phyloP scores from a whole-genome alignment of 2,113 vertebrate species.

The Aleadryas rufinucha region DNA sequence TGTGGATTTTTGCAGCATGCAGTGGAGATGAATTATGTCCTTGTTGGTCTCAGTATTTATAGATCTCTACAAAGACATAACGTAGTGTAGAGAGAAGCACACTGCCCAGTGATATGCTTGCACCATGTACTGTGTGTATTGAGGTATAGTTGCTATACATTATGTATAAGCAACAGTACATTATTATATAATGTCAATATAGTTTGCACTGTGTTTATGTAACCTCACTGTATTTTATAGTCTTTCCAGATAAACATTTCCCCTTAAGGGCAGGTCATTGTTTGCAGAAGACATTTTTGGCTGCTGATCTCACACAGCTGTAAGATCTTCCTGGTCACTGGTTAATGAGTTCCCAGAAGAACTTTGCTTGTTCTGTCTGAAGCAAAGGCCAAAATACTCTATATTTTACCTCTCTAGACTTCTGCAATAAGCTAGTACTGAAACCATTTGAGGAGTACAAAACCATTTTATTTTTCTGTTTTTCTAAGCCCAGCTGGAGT shows the following conservation, averaged over 20 bases:
- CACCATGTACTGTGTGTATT: not conserved
- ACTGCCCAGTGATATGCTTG: not conserved
- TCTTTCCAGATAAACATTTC: not conserved
- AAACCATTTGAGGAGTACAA: not conserved
- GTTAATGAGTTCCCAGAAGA: constrained; percentile 18
- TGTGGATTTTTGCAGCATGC: not conserved
- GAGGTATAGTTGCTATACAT: not conserved
- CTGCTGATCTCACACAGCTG: not conserved
- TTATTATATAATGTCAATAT: not conserved
- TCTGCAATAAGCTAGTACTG: not conserved
- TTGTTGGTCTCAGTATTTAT: not conserved
- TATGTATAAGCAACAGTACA: not conserved
- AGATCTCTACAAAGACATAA: not conserved
- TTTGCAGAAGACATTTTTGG: not conserved
- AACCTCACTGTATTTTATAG: not conserved
- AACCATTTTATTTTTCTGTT: not conserved
- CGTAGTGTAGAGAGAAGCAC: not conserved
- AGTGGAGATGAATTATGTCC: not conserved
- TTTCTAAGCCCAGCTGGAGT: not conserved
- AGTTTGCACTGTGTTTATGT: not conserved
- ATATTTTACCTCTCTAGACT: not conserved
- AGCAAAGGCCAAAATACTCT: not conserved
- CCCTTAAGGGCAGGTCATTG: not conserved
- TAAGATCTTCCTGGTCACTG: not conserved
- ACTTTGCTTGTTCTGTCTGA: not conserved